Base-by-base conservation (phyloP, 2,113 vertebrate genomes). In the Colius striatus region DNA sequence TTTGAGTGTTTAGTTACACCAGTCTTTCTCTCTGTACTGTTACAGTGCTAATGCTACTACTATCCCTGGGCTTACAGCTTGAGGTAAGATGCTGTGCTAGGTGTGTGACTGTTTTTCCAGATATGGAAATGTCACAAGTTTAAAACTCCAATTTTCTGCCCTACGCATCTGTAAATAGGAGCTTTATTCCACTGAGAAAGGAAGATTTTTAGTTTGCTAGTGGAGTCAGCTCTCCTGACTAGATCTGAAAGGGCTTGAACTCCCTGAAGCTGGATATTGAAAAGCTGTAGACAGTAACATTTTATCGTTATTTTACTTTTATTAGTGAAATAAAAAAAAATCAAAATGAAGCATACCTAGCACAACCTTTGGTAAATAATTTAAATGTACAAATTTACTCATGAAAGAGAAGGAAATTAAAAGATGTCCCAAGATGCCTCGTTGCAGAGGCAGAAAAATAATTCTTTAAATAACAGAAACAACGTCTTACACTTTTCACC, bases 51-150 rank as follows among this genome's bases (percentile, higher is more conserved):
- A 93, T 84, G 90, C 94, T 96, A 5, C 76, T 75, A 75, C 93
- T 71, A 83, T 90, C 92, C 65, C 70, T 75, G 66, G 92, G 92
- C 80, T 89, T 95, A 65, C 53, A 87, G 88, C 88, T 95, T 1
- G 3, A 90, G 94, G 93, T 84, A 47, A 62, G 83, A 78, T 53
- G 45, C 92, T 88, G 36, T 87, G 85, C 73, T 86, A 65, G 53
- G 57, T 3, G 0, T 68, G 82, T 90, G 88, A 50, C 88, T 78
- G 70, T 79, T 90, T 90, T 87, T 93, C 88, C 53, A 92, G 68
- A 78, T 57, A 45, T 58, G 61, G 73, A 96, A 97, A 96, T 94
- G 86, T 96, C 93, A 96, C 76, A 82, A 72, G 85, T 95, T 95
- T 94, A 95, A 96, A 97, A 74, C 72, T 92, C 30, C 61, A 4